These are phyloP conservation scores for Napeogenes inachia DNA, from an alignment of 2,888 invertebrate genomes.

Conservation along the genomic window DNA sequence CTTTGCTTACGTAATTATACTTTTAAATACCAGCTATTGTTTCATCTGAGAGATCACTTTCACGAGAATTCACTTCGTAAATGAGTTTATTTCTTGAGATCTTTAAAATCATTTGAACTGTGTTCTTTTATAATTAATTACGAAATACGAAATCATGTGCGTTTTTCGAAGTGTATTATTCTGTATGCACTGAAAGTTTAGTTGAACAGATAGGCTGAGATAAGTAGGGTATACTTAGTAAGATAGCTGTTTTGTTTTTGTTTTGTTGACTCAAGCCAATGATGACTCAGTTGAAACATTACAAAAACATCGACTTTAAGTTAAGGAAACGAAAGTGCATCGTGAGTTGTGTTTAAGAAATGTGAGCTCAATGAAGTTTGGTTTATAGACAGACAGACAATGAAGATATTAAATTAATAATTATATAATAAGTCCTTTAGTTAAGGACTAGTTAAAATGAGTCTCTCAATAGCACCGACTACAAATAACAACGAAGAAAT, in stretches of 20 bases:
- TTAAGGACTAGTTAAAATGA: constrained; percentile 44
- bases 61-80: constrained; percentile 11
- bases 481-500: constrained; percentile 53
- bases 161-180: no score
- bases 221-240: not conserved
- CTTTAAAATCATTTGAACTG: not conserved
- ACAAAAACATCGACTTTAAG: not conserved
- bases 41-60: constrained; percentile 24
- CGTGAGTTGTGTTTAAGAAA: not conserved
- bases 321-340: constrained; percentile 22
- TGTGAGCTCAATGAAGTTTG: constrained; percentile 1
- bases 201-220: not conserved
- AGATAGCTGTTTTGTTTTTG: not conserved
- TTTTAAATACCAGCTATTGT: constrained; percentile 18
- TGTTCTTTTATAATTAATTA: no score
- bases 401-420: not conserved
- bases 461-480: constrained; percentile 45
- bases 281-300: constrained; percentile 1
- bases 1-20: constrained; percentile 25
- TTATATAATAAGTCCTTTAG: not conserved
- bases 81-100: not conserved
- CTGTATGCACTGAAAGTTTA: not conserved
- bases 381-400: not conserved
- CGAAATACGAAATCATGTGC: no score
- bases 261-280: constrained; percentile 8